These are phyloP conservation scores for Alethe diademata DNA, from an alignment of 2,113 vertebrate species.

Conservation along the genomic window DNA sequence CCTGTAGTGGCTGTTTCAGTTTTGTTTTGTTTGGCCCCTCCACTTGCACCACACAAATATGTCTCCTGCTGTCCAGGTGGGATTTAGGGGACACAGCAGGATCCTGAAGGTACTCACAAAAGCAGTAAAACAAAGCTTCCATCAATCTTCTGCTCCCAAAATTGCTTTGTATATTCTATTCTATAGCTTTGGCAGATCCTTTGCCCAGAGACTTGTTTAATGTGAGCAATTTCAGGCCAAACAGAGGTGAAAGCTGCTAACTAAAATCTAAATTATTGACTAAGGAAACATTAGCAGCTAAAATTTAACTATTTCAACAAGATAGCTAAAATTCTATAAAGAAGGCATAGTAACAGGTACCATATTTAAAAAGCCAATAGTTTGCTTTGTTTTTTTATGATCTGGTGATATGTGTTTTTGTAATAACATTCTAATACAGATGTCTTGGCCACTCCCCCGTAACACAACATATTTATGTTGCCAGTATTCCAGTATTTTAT, in stretches of 20 bases:
- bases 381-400: not conserved
- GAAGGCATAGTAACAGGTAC: not conserved
- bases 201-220: not conserved
- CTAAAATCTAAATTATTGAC: not conserved
- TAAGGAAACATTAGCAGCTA: not conserved
- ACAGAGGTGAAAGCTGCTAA: not conserved
- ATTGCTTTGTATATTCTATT: not conserved
- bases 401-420: not conserved
- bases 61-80: not conserved
- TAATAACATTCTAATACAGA: not conserved
- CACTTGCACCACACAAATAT: not conserved
- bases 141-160: not conserved
- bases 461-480: not conserved
- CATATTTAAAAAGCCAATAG: not conserved
- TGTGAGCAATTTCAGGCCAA: not conserved
- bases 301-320: not conserved
- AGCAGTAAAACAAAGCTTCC: not conserved
- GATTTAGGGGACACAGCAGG: not conserved
- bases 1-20: accelerated
- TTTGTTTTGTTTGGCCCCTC: not conserved
- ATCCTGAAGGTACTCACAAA: not conserved
- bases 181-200: not conserved
- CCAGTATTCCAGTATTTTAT: not conserved
- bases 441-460: not conserved
- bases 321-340: not conserved